These are phyloP conservation scores for Metopolophium dirhodum DNA, from an alignment of 1,140 invertebrate genomes.

Conservation along the genomic window DNA sequence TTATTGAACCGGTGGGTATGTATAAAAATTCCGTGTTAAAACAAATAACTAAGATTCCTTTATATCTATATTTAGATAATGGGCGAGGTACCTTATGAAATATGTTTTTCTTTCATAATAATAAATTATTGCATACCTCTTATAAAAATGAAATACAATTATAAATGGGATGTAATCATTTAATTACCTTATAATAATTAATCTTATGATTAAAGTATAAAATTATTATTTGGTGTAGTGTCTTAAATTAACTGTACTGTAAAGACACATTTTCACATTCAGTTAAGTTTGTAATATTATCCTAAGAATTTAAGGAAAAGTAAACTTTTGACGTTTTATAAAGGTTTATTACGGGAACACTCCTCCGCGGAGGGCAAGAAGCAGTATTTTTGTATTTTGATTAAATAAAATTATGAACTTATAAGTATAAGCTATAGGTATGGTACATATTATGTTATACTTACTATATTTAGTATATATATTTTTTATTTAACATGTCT, in stretches of 20 bases:
- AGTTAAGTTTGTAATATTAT: not conserved
- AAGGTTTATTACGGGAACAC: not conserved
- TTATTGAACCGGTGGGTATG: no score
- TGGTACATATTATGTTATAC: not conserved
- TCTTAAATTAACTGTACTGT: not conserved
- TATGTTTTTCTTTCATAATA: no score
- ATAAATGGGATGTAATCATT: not conserved
- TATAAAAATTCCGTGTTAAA: no score
- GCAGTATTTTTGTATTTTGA: not conserved
- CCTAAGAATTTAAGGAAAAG: not conserved
- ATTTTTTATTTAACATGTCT: not conserved
- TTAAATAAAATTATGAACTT: not conserved
- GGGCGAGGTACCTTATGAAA: no score
- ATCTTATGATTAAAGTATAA: not conserved
- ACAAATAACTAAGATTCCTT: no score
- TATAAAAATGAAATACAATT: no score
- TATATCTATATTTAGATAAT: no score
- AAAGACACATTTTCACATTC: not conserved
- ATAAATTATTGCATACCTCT: no score
- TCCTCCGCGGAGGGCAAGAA: not conserved
- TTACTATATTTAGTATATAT: no score
- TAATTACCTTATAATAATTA: not conserved
- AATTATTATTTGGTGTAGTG: not conserved
- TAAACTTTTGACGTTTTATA: not conserved
- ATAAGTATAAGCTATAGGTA: not conserved